Base-by-base conservation (phyloP, 1,140 invertebrate genomes). In the Fragariocoptes setiger region DNA sequence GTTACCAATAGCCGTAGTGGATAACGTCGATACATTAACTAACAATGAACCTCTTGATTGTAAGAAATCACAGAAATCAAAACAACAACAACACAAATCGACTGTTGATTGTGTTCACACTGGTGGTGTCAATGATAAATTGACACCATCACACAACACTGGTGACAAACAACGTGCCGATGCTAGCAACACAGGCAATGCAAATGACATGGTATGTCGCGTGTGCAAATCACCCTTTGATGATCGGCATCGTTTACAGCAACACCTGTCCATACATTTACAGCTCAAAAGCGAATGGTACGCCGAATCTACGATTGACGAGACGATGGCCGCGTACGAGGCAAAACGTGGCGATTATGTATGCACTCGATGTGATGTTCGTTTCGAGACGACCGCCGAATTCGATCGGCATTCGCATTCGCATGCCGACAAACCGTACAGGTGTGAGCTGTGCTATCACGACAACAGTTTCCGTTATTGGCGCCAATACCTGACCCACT, bases 181-280 rank as follows among this genome's bases (percentile, higher is more conserved):
- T n/a, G n/a, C n/a, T n/a, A n/a, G n/a, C n/a, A n/a, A n/a, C n/a
- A n/a, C n/a, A n/a, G n/a, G n/a, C n/a, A n/a, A n/a, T n/a, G n/a
- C n/a, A n/a, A 21, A 12, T 31, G 36, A 41, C 40, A 41, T n/a
- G 19, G 21, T 14, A 22, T 42, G 41, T 31, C 41, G 19, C 45
- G 41, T 21, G 36, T 47, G n/a, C 46, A 42, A 19, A 35, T 47
- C n/a, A 45, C 40, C 16, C 19, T 47, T 17, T 21, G 45, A 38
- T 35, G 35, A 14, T 25, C 45, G 16, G 38, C 40, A 35, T 38
- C 36, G 35, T 19, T 41, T 16, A 35, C 39, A 38, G 45, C 45
- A 3, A 42, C 37, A 19, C 40, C 39, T 18, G 25, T 38, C 3
- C 35, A 41, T 20, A 43, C 43, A 19, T 19, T 39, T 39, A 25